Evolutionary conservation across 2,797 vertebrate species (phyloP).

Genomic region (Clarias pachynema): DNA sequence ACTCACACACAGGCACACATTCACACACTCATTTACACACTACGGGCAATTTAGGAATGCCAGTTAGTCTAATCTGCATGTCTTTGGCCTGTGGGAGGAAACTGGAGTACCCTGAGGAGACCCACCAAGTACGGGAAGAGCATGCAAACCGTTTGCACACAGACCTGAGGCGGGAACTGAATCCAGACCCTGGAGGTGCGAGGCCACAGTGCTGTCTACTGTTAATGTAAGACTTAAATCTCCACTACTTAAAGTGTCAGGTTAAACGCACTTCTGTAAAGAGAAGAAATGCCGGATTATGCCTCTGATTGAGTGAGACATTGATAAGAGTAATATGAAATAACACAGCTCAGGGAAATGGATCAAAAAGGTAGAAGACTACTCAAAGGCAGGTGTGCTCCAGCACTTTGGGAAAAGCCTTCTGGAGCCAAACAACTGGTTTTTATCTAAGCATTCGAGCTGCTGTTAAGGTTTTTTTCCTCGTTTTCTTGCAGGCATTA

Average conservation of each 20-base stretch:
- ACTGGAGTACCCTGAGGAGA: no score
- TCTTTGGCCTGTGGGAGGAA: no score
- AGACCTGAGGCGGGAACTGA: no score
- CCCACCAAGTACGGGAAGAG: no score
- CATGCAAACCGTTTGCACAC: no score
- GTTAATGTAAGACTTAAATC: neutral
- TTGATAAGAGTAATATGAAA: neutral
- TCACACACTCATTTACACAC: no score
- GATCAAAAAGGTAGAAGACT: neutral
- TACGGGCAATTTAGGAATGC: no score
- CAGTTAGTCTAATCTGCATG: no score
- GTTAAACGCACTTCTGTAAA: neutral
- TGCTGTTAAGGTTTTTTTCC: constrained; percentile 9
- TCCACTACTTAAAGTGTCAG: neutral
- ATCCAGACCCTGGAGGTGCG: no score
- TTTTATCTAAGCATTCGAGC: constrained; percentile 11
- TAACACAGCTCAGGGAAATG: neutral
- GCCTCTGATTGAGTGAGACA: neutral
- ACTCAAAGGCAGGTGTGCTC: neutral
- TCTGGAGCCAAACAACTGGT: neutral
- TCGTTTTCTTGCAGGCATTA: neutral
- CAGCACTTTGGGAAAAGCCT: neutral
- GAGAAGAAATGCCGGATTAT: neutral
- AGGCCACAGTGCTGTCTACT: no score
- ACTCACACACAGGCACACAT: no score